A percentile compares a stretch with the other conserved stretches of the same genome.
Evolutionary conservation across 2,797 vertebrate species (phyloP).

Genomic region (Leucoraja ocellata): DNA sequence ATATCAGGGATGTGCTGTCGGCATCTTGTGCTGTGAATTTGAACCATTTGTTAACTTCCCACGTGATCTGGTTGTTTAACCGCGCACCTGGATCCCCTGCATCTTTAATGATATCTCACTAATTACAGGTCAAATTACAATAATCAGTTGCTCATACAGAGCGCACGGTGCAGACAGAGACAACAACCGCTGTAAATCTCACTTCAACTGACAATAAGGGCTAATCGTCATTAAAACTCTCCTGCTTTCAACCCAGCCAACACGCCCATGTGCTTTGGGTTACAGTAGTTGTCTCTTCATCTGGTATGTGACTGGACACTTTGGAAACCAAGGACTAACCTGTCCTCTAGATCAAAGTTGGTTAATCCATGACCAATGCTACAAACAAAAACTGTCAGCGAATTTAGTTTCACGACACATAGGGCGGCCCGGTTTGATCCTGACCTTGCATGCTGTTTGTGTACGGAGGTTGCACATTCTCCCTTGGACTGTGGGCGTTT

Average conservation of each 20-base stretch:
- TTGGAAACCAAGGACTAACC: background rate
- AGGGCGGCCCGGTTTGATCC: too few species aligned
- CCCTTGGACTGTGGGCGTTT: too few species aligned
- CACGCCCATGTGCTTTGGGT: background rate
- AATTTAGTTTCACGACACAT: too few species aligned
- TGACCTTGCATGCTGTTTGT: too few species aligned
- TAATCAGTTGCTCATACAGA: conserved; percentile 17
- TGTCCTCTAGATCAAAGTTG: background rate
- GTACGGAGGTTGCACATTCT: too few species aligned
- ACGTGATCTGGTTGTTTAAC: background rate
- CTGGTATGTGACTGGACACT: background rate
- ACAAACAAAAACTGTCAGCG: background rate
- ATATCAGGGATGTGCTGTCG: background rate
- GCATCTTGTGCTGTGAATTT: background rate
- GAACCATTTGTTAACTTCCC: background rate
- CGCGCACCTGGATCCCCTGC: background rate
- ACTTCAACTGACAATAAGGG: background rate
- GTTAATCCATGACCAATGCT: background rate
- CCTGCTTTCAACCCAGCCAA: background rate
- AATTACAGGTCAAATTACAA: conserved; percentile 33
- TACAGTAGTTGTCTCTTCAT: background rate
- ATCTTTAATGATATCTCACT: conserved; percentile 24
- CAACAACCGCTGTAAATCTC: background rate
- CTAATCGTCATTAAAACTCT: conserved; percentile 13
- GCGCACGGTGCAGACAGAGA: background rate